Evolutionary conservation across 2,113 vertebrate genomes (phyloP), one percentile per base, ranked within the genome.

Genomic region (Crotalus viridis): DNA sequence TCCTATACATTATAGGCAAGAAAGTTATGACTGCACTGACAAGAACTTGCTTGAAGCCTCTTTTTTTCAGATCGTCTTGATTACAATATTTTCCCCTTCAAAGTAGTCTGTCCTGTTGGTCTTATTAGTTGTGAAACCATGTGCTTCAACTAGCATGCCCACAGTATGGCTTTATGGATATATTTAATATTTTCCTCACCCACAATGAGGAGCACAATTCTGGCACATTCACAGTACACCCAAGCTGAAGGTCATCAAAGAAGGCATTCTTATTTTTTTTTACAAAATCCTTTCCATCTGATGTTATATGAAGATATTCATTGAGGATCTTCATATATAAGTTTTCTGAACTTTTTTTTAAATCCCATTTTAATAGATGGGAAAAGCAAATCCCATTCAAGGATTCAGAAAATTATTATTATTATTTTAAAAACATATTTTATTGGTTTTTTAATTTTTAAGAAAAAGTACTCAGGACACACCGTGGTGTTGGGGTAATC

Each of bases 331-430:
- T n/a, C 43, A 33, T 85, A 91, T 88, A 93, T 54, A 91, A 90
- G 8, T 43, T n/a, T 33, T 52, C 55, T 90, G 85, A 92, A 85
- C 89, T 85, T 81, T 87, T 52, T 51, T 24, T 57, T 21, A 3
- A 28, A 61, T 89, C 39, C 33, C 87, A 57, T 88, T 94, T 92
- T 94, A 92, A 92, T 51, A 88, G 43, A 85, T 52, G 52, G 59
- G 43, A 90, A 15, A 90, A 64, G 52, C 89, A 90, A 87, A 69
- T 6, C 13, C 1, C 8, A 48, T 56, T 46, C 28, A 48, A 81
- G 39, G 85, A 92, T 52, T 89, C 88, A 26, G 24, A 54, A 33
- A 92, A 69, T 52, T 13, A 10, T 88, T 64, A 87, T 64, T 61
- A 39, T 39, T 39, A 39, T 39, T 39, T 39, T 39, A 39, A 39